phyloP scores from a whole-genome alignment of 2,888 invertebrate genomes.

The Octonoba sinensis region DNA sequence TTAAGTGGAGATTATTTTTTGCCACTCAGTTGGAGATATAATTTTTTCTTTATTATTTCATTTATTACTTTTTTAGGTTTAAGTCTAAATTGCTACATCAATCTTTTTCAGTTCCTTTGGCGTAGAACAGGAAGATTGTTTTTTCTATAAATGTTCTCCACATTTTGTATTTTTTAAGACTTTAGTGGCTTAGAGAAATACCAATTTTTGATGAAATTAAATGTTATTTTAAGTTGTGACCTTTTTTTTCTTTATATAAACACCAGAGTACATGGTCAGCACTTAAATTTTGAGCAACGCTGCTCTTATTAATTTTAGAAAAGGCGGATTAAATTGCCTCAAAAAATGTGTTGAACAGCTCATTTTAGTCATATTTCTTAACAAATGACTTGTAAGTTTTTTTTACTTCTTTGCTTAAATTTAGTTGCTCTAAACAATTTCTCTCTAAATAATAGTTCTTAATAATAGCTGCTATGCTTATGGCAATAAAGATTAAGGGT shows the following conservation, averaged over 20 bases:
- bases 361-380: no score
- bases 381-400: no score
- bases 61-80: conserved; percentile 30
- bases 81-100: conserved; percentile 62
- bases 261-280: no score
- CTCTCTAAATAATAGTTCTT: no score
- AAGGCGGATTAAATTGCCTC: no score
- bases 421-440: no score
- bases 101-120: conserved; percentile 38
- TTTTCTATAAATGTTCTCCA: conserved; percentile 7
- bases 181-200: conserved; percentile 44
- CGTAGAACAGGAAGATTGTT: conserved; percentile 19
- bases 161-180: conserved; percentile 4
- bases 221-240: conserved; percentile 49
- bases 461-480: no score
- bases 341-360: no score
- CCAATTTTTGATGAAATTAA: conserved; percentile 59
- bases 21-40: conserved; percentile 30
- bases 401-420: no score
- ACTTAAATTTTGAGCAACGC: no score
- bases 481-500: no score
- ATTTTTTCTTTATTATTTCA: conserved; percentile 13
- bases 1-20: conserved; percentile 60
- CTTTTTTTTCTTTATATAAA: conserved; percentile 8
- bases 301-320: no score